A percentile compares a stretch with the other conserved stretches of the same genome.
These are phyloP conservation scores for Acholoe squamosa DNA, from an alignment of 2,888 invertebrate species.

Conservation along the genomic window DNA sequence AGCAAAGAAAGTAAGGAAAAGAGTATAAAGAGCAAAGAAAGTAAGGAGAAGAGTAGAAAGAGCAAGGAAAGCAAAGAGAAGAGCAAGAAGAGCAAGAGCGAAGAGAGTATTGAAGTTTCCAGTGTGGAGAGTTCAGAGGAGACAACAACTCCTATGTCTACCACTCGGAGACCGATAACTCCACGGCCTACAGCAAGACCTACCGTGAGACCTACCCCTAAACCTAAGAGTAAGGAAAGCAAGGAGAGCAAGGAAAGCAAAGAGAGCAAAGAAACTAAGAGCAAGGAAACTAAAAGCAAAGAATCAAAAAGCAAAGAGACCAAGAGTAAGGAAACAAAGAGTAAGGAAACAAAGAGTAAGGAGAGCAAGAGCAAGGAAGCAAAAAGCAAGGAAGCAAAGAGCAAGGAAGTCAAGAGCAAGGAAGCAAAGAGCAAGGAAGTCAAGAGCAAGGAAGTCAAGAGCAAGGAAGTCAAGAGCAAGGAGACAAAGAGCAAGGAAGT, in stretches of 20 bases:
- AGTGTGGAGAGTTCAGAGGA: slow-evolving; percentile 12
- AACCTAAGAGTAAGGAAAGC: not conserved
- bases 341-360: not conserved
- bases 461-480: slow-evolving; percentile 4
- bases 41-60: not conserved
- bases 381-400: not conserved
- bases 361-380: not conserved
- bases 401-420: not conserved
- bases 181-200: too few species aligned
- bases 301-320: not conserved
- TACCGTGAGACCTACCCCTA: not conserved
- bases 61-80: not conserved
- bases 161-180: not conserved
- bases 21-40: not conserved
- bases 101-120: slow-evolving; percentile 6
- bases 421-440: not conserved
- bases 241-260: not conserved
- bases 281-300: not conserved
- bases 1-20: not conserved
- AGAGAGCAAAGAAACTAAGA: slow-evolving; percentile 27
- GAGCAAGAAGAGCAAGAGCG: slow-evolving; percentile 38
- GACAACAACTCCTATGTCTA: not conserved
- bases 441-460: slow-evolving; percentile 9
- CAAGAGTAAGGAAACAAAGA: slow-evolving; percentile 8
- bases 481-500: slow-evolving; percentile 16